phyloP scores from a whole-genome alignment of 2,113 vertebrate species.

The Sapajus apella region DNA sequence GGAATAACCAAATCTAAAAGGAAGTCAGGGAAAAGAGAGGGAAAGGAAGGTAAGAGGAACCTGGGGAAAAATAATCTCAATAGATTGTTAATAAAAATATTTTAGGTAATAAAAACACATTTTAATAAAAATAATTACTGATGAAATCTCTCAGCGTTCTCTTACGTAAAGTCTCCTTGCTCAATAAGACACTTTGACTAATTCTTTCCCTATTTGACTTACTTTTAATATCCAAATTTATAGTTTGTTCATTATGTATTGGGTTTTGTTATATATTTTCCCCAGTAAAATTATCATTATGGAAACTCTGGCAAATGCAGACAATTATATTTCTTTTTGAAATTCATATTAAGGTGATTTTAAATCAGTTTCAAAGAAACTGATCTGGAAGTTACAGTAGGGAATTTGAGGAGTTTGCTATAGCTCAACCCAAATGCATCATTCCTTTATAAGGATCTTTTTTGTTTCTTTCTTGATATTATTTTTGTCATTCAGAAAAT shows the following conservation, averaged over 20 bases:
- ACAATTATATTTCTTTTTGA: not conserved
- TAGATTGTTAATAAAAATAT: not conserved
- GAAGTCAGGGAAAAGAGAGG: not conserved
- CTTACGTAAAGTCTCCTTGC: not conserved
- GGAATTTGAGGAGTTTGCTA: not conserved
- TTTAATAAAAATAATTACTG: not conserved
- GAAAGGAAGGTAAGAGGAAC: not conserved
- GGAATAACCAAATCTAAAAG: not conserved
- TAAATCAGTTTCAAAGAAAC: slow-evolving; percentile 10
- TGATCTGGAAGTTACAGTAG: not conserved
- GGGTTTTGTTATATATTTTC: not conserved
- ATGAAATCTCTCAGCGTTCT: not conserved
- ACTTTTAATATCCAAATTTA: not conserved
- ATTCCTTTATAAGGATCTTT: not conserved
- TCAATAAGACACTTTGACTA: not conserved
- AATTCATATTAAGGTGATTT: not conserved
- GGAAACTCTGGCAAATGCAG: not conserved
- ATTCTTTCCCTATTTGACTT: not conserved
- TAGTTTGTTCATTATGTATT: not conserved
- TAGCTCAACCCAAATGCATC: not conserved
- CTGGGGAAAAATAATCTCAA: not conserved
- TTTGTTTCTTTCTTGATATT: not conserved
- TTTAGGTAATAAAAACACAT: not conserved
- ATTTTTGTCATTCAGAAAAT: not conserved
- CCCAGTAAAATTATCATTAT: not conserved